A percentile compares a stretch with the other conserved stretches of the same genome.
Evolutionary conservation across 2,113 vertebrate species (phyloP).

Genomic region (Carollia perspicillata): DNA sequence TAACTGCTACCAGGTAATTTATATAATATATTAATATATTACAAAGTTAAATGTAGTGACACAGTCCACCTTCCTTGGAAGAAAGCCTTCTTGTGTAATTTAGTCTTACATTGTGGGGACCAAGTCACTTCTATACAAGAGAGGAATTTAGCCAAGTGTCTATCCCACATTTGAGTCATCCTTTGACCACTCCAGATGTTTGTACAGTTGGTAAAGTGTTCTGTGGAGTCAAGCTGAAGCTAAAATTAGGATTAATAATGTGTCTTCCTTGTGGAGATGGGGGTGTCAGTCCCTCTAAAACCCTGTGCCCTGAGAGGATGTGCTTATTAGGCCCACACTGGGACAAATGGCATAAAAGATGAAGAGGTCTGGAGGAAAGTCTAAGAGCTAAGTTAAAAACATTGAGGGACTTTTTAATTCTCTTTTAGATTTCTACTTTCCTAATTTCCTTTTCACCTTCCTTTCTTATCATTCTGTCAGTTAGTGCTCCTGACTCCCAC

Average conservation of each 20-base stretch:
- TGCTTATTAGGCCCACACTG: neutral
- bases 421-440: neutral
- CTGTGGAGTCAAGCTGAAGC: neutral
- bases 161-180: neutral
- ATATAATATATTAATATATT: neutral
- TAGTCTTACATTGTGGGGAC: neutral
- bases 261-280: neutral
- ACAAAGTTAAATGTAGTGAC: neutral
- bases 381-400: neutral
- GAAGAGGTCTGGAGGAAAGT: neutral
- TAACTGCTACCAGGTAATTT: neutral
- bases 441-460: neutral
- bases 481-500: neutral
- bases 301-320: neutral
- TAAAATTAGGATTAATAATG: neutral
- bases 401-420: neutral
- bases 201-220: neutral
- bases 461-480: neutral
- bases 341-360: neutral
- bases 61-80: neutral
- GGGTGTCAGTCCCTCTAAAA: neutral
- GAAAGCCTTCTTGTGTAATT: neutral
- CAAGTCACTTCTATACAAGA: neutral
- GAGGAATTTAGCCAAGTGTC: neutral
- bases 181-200: neutral